A percentile compares a stretch with the other conserved stretches of the same genome.
Conservation (phyloP, 2,797 vertebrate genomes). For the Pseudochaenichthys georgianus region DNA sequence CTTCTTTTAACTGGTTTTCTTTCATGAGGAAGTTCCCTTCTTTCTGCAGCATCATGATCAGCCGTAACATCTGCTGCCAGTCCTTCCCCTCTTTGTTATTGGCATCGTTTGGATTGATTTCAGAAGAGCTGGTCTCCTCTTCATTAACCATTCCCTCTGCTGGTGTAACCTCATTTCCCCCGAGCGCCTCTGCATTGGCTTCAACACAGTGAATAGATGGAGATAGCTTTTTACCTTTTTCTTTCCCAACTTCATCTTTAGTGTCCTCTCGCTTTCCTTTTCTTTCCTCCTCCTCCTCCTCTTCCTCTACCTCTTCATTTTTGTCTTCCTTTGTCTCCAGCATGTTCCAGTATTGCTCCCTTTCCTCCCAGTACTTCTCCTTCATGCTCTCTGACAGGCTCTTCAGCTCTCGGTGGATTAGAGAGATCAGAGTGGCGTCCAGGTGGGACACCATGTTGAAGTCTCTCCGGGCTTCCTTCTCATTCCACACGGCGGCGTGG, state of each 20-base stretch:
- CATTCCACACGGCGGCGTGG: conserved; percentile 94
- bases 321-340: conserved; percentile 67
- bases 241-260: conserved; percentile 8
- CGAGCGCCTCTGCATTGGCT: conserved; percentile 19
- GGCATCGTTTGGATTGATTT: conserved; percentile 13
- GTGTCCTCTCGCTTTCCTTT: conserved; percentile 7
- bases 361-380: conserved; percentile 90
- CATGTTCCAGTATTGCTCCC: conserved; percentile 87
- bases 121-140: conserved; percentile 25
- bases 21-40: conserved; percentile 85
- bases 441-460: conserved; percentile 90
- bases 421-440: conserved; percentile 87
- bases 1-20: conserved; percentile 74
- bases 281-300: neutral
- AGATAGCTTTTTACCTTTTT: conserved; percentile 6
- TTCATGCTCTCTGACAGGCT: conserved; percentile 85
- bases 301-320: conserved; percentile 22
- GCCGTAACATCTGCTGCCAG: conserved; percentile 86
- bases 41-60: conserved; percentile 83
- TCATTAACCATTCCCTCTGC: conserved; percentile 26
- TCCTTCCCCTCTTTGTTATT: conserved; percentile 70
- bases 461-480: conserved; percentile 90
- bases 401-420: conserved; percentile 88
- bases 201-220: neutral
- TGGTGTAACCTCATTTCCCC: conserved; percentile 12